phyloP scores from a whole-genome alignment of 2,888 invertebrate species.

The Drosophila meridiana region DNA sequence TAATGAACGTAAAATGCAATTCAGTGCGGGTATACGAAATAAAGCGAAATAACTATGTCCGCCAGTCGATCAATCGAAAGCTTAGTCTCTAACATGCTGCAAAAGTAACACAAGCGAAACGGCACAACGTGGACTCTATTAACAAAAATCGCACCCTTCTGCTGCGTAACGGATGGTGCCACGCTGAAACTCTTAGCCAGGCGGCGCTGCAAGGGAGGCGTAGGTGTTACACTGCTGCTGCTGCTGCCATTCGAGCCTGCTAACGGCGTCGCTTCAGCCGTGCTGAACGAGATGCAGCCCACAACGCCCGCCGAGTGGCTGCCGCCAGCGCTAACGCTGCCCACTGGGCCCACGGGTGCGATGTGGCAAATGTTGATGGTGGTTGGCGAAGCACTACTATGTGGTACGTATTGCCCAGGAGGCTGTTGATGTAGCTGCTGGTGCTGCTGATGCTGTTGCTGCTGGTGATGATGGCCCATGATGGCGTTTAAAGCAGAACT shows the following conservation, averaged over 20 bases:
- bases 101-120: conserved; percentile 37
- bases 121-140: conserved; percentile 28
- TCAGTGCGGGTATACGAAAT: conserved; percentile 9
- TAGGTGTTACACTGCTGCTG: conserved; percentile 86
- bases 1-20: conserved; percentile 33
- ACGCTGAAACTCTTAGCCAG: conserved; percentile 97
- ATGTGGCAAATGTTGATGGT: conserved; percentile 30
- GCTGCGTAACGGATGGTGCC: conserved; percentile 88
- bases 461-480: conserved; percentile 77
- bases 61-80: conserved; percentile 5
- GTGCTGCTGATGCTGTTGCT: conserved; percentile 39
- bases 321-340: conserved; percentile 83
- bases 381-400: conserved; percentile 46
- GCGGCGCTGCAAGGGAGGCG: conserved; percentile 94
- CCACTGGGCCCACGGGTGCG: conserved; percentile 33
- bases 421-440: conserved; percentile 42
- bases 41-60: background rate
- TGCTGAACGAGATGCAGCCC: conserved; percentile 79
- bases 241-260: conserved; percentile 39
- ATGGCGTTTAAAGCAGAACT: conserved; percentile 83
- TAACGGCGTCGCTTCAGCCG: conserved; percentile 42
- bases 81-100: conserved; percentile 17
- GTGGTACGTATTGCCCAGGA: conserved; percentile 42
- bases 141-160: conserved; percentile 83
- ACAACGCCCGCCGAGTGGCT: conserved; percentile 83